phyloP scores from a whole-genome alignment of 1,140 invertebrate species.

The Agrypnia vestita region DNA sequence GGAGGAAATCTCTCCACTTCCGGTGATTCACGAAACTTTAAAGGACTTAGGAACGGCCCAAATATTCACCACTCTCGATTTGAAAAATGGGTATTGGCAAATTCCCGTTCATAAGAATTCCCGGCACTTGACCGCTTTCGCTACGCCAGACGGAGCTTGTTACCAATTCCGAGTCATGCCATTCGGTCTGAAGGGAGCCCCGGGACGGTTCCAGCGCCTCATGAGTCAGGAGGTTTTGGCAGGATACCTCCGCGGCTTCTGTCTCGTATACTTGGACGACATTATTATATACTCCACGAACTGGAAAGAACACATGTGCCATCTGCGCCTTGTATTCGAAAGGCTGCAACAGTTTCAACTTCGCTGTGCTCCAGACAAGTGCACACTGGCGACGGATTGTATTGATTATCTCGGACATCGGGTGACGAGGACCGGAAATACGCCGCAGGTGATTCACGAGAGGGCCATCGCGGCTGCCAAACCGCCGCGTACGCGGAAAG shows the following conservation, averaged over 20 bases:
- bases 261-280: conserved; percentile 7
- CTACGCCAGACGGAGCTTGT: neutral
- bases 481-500: too few relatives aligned
- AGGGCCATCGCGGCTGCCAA: neutral
- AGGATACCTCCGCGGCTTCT: neutral
- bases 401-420: neutral
- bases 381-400: neutral
- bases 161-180: conserved; percentile 30
- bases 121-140: conserved; percentile 10
- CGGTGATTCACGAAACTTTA: conserved; percentile 11
- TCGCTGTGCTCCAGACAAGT: neutral
- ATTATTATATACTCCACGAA: neutral
- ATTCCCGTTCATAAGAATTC: neutral
- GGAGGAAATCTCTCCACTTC: neutral
- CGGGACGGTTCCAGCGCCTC: neutral
- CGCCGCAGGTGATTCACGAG: neutral
- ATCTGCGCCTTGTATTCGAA: conserved; percentile 18
- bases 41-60: conserved; percentile 8
- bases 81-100: conserved; percentile 33
- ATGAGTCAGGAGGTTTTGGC: conserved; percentile 28
- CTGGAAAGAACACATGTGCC: neutral
- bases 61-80: neutral
- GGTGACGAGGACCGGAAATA: neutral
- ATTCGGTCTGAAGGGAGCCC: conserved; percentile 23
- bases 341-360: neutral